These are phyloP conservation scores for Lordiphosa collinella DNA, from an alignment of 1,140 invertebrate genomes.

Conservation along the genomic window DNA sequence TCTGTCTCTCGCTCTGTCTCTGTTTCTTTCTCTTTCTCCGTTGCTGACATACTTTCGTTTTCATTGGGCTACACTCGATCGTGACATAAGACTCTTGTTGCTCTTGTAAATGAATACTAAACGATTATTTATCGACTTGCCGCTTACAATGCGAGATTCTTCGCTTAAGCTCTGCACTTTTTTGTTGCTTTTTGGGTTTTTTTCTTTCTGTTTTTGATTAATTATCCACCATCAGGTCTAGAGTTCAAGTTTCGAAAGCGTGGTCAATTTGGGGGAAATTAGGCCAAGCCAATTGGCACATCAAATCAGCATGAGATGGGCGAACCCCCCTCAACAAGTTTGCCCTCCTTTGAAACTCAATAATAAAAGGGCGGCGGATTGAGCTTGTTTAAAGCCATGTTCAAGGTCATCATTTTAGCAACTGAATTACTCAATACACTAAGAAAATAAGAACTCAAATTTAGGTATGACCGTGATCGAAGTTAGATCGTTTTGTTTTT, in stretches of 20 bases:
- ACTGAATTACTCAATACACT: no score
- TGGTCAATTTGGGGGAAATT: slow-evolving; percentile 23
- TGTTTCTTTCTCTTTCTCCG: slow-evolving; percentile 5
- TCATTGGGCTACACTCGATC: slow-evolving; percentile 50
- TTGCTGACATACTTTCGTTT: slow-evolving; percentile 70
- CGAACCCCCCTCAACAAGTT: no score
- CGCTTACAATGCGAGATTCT: slow-evolving; percentile 1
- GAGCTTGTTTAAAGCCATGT: no score
- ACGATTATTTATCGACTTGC: slow-evolving; percentile 61
- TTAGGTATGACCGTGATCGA: no score
- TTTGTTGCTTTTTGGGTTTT: slow-evolving; percentile 45
- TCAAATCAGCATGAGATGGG: slow-evolving; percentile 25
- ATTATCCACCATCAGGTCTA: slow-evolving; percentile 35
- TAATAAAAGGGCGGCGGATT: no score
- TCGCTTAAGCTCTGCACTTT: slow-evolving; percentile 46
- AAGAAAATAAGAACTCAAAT: no score
- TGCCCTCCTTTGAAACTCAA: no score
- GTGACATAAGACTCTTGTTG: slow-evolving; percentile 63
- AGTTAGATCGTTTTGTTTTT: no score
- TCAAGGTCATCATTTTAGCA: neutral
- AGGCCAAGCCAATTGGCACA: slow-evolving; percentile 46
- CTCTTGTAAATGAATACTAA: slow-evolving; percentile 64
- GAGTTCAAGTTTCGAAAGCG: slow-evolving; percentile 41
- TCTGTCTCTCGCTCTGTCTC: neutral
- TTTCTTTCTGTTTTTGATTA: slow-evolving; percentile 45